A percentile compares a stretch with the other conserved stretches of the same genome.
Evolutionary conservation across 1,140 invertebrate species (phyloP).

Genomic region (Mercenaria mercenaria): DNA sequence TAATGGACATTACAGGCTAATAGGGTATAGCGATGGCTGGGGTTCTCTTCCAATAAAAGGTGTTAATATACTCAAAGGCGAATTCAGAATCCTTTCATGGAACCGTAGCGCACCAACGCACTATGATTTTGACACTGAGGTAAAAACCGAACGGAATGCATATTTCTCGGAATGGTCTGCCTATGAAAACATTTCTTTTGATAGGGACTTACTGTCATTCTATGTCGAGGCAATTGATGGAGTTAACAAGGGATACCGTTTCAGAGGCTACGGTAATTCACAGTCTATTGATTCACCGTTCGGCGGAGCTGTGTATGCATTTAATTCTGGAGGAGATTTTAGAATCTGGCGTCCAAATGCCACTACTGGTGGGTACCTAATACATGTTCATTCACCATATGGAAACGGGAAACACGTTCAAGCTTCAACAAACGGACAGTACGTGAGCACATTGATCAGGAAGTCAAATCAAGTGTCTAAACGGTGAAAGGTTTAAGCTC

Average conservation of each 20-base stretch:
- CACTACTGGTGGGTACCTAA: background rate
- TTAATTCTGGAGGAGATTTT: background rate
- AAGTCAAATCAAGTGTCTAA: background rate
- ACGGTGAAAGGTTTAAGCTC: too few species aligned
- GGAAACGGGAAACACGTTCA: constrained; percentile 34
- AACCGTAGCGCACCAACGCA: background rate
- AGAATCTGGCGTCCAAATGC: constrained; percentile 28
- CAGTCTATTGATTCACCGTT: background rate
- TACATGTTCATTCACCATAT: constrained; percentile 24
- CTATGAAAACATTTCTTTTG: background rate
- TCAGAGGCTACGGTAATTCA: constrained; percentile 23
- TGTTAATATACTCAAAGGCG: background rate
- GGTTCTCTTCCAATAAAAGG: background rate
- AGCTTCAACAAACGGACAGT: constrained; percentile 11
- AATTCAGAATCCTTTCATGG: constrained; percentile 32
- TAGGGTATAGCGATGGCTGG: background rate
- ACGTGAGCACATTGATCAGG: background rate
- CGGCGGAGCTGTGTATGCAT: constrained; percentile 26
- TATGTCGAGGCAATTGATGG: constrained; percentile 39
- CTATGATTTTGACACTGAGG: background rate
- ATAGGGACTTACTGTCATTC: constrained; percentile 34
- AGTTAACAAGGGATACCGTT: constrained; percentile 31
- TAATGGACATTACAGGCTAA: background rate
- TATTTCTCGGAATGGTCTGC: constrained; percentile 16
- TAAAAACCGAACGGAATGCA: background rate